Evolutionary conservation across 2,888 invertebrate species (phyloP).

Genomic region (Diplolepis rosae): DNA sequence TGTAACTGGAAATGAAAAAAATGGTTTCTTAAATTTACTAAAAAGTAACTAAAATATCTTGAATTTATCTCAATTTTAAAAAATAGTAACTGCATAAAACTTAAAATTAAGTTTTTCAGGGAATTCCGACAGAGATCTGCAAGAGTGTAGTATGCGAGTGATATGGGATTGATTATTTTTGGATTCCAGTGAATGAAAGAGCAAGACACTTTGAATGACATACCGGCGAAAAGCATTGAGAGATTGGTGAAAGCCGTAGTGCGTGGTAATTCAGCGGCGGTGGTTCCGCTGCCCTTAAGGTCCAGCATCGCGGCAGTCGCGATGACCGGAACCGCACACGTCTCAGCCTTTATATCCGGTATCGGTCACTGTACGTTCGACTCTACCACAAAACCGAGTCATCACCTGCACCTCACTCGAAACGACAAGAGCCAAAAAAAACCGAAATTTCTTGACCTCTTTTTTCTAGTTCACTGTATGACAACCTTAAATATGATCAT

Average conservation of each 20-base stretch:
- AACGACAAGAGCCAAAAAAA: slow-evolving; percentile 24
- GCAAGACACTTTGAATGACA: slow-evolving; percentile 67
- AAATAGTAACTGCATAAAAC: too few relatives aligned
- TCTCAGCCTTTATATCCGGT: slow-evolving; percentile 36
- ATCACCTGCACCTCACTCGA: slow-evolving; percentile 46
- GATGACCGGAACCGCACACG: slow-evolving; percentile 34
- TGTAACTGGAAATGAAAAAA: too few relatives aligned
- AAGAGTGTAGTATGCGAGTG: too few relatives aligned
- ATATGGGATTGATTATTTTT: too few relatives aligned
- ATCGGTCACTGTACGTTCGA: slow-evolving; percentile 36
- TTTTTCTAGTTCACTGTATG: background rate
- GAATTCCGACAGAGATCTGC: too few relatives aligned
- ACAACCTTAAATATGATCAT: slow-evolving; percentile 36
- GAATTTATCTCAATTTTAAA: too few relatives aligned
- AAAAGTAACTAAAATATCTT: background rate
- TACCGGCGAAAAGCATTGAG: slow-evolving; percentile 96
- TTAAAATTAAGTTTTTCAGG: too few relatives aligned
- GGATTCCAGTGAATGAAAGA: background rate
- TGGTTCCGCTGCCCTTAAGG: slow-evolving; percentile 93
- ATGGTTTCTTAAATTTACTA: background rate
- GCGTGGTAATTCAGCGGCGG: slow-evolving; percentile 92
- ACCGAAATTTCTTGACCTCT: background rate
- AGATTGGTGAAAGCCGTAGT: slow-evolving; percentile 95
- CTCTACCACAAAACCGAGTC: slow-evolving; percentile 44
- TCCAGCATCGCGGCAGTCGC: slow-evolving; percentile 83